Base-by-base conservation (phyloP, 2,113 vertebrate species). In the Hipposideros armiger region DNA sequence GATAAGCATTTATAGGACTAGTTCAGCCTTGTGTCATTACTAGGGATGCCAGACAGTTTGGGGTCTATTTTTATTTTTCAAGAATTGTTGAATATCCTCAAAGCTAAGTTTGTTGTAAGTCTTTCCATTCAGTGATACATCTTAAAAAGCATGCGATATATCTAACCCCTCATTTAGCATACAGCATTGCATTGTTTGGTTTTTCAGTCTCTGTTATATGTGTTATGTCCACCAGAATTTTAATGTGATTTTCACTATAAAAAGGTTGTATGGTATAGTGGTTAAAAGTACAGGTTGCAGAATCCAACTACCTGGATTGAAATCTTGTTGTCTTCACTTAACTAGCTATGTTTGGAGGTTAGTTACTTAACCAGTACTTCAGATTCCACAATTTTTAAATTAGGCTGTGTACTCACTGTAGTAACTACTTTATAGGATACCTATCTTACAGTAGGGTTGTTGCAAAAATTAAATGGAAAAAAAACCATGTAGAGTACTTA, bases 31-130 rank as follows among this genome's bases (percentile, higher is more conserved):
- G 24, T 54, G 30, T 77, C n/a, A 92, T 78, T 58, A 70, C 69
- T 50, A 60, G n/a, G 26, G 32, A 67, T 69, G 7, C 42, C 36
- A 91, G 2, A 6, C 88, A 94, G 54, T 74, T 86, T 90, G 26
- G 60, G 19, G 74, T 70, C 83, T 87, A 42, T 92, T 92, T 82
- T 92, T 74, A 30, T 89, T 94, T 96, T 90, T 67, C 16, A 77
- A 30, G 28, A 67, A 70, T 24, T 85, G 42, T 50, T 95, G 60
- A 78, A 36, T 94, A 58, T 81, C n/a, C 17, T 86, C 36, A 82
- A 81, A 92, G 16, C 45, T 80, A 97, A 72, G 45, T 87, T 86
- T 19, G 56, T 90, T 84, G 26, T 67, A 32, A 80, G 16, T 94
- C n/a, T 80, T 40, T 92, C 11, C 67, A 28, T 67, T 95, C 26